These are phyloP conservation scores for Poeciliopsis retropinna DNA, from an alignment of 2,113 vertebrate species.

Conservation along the genomic window DNA sequence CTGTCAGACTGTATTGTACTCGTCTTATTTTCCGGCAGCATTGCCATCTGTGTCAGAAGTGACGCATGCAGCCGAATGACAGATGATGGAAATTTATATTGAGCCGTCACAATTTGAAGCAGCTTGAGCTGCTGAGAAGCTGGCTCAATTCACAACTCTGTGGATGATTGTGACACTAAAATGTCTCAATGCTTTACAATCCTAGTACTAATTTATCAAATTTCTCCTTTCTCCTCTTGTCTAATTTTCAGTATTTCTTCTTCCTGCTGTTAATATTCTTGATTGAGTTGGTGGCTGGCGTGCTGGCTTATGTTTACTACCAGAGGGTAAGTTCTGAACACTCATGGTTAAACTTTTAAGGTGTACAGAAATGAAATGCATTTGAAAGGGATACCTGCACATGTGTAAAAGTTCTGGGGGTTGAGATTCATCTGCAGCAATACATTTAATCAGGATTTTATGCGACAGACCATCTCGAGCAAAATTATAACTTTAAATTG, in stretches of 20 bases:
- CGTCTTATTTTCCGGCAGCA: conserved; percentile 17
- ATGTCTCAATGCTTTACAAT: conserved; percentile 8
- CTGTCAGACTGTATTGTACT: conserved; percentile 31
- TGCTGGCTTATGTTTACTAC: conserved; percentile 88
- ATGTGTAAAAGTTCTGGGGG: too few species aligned
- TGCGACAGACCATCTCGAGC: too few species aligned
- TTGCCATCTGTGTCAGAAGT: conserved; percentile 48
- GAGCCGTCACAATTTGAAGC: conserved; percentile 23
- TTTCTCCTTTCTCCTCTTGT: background rate
- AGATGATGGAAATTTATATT: conserved; percentile 45
- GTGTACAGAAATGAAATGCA: background rate
- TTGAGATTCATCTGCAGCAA: too few species aligned
- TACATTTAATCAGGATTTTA: too few species aligned
- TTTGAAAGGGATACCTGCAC: too few species aligned
- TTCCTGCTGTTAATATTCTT: conserved; percentile 85
- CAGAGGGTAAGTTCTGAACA: conserved; percentile 79
- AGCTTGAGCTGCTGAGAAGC: conserved; percentile 15
- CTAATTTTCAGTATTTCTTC: conserved; percentile 81
- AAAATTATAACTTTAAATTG: too few species aligned
- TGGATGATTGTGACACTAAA: conserved; percentile 10
- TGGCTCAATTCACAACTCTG: conserved; percentile 13
- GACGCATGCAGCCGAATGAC: conserved; percentile 39
- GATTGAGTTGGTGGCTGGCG: conserved; percentile 87
- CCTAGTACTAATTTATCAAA: conserved; percentile 11
- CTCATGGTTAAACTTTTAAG: background rate